A percentile compares a stretch with the other conserved stretches of the same genome.
These are phyloP conservation scores for Neotoma lepida DNA, from an alignment of 2,113 vertebrate species.

Conservation along the genomic window DNA sequence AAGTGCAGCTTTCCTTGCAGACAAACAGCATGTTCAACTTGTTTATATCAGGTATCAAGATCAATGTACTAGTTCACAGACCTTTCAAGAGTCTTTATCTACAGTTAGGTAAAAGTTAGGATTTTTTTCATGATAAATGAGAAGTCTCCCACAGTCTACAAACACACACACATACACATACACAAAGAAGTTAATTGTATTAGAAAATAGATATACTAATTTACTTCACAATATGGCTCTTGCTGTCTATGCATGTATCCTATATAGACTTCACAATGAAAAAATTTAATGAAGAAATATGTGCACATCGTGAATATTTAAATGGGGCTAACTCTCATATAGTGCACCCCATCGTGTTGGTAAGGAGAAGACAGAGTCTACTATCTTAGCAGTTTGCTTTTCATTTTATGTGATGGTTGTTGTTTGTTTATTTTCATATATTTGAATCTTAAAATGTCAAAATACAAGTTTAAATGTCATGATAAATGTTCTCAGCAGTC, in stretches of 20 bases:
- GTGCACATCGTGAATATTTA: neutral
- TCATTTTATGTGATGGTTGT: neutral
- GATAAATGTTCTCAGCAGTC: neutral
- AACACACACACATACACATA: neutral
- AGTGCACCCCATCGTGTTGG: neutral
- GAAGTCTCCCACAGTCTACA: neutral
- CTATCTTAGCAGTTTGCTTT: neutral
- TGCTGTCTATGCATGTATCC: neutral
- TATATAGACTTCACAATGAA: neutral
- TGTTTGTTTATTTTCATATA: slow-evolving; percentile 28
- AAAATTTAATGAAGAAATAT: neutral
- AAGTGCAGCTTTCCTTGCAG: neutral
- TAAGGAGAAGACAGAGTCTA: neutral
- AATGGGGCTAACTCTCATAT: neutral
- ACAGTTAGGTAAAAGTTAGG: neutral
- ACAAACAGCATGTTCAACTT: neutral
- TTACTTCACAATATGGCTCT: neutral
- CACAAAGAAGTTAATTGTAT: neutral
- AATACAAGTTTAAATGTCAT: neutral
- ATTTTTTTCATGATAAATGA: neutral
- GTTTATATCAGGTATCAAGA: neutral
- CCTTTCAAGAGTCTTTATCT: neutral
- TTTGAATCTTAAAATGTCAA: slow-evolving; percentile 23
- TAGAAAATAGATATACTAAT: neutral
- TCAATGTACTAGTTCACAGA: neutral